Evolutionary conservation across 2,797 vertebrate species (phyloP).

Genomic region (Acipenser ruthenus): DNA sequence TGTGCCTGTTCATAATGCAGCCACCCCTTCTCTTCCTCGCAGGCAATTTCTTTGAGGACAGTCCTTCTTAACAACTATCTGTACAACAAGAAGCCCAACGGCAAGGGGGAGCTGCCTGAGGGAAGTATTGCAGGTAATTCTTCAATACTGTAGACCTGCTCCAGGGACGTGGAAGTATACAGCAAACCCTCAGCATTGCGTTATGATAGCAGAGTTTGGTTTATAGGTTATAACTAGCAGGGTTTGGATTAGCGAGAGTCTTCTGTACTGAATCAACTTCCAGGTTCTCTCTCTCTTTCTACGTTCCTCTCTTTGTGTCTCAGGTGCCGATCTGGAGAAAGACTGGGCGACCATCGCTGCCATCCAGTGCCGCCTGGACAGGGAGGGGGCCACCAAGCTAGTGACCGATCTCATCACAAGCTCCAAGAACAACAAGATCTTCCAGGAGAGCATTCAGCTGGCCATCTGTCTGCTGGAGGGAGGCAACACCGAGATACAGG

Average conservation of each 20-base stretch:
- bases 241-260: no score
- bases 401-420: slow-evolving; percentile 94
- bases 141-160: no score
- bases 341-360: slow-evolving; percentile 78
- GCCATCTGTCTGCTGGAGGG: slow-evolving; percentile 92
- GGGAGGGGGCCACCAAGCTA: slow-evolving; percentile 86
- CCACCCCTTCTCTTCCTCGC: slow-evolving; percentile 21
- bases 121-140: slow-evolving; percentile 42
- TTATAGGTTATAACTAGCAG: no score
- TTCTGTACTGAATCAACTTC: no score
- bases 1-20: neutral
- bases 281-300: neutral
- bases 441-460: slow-evolving; percentile 90
- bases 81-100: slow-evolving; percentile 73
- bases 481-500: slow-evolving; percentile 97
- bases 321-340: slow-evolving; percentile 70
- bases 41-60: slow-evolving; percentile 82
- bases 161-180: no score
- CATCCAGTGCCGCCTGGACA: slow-evolving; percentile 85
- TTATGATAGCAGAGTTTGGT: no score
- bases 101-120: slow-evolving; percentile 65
- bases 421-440: slow-evolving; percentile 93
- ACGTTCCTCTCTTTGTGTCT: neutral
- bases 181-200: no score
- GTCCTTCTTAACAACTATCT: slow-evolving; percentile 88